Percentiles rank a stretch among this genome's conserved stretches.
Conservation (phyloP, 2,888 invertebrate species). For the Trypoxylon attenuatum region DNA sequence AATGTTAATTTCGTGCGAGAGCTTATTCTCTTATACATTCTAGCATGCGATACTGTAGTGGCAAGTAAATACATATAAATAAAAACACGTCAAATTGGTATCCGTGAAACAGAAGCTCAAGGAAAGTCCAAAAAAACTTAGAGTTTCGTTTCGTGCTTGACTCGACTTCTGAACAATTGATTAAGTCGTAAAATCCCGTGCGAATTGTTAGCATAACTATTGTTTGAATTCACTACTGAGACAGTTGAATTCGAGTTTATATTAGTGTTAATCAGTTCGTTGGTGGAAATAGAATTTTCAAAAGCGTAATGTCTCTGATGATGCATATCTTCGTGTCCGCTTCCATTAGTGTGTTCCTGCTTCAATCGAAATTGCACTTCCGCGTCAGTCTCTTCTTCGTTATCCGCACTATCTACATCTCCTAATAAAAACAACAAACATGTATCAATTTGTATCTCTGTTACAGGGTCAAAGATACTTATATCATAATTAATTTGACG, state of each 20-base stretch:
- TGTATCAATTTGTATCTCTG: not conserved
- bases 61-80: too few relatives aligned
- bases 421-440: constrained; percentile 74
- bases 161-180: constrained; percentile 68
- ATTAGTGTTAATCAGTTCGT: constrained; percentile 50
- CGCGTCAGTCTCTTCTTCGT: constrained; percentile 77
- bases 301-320: constrained; percentile 51
- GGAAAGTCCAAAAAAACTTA: constrained; percentile 39
- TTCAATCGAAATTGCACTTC: constrained; percentile 64
- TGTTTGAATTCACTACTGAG: constrained; percentile 49
- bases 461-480: not conserved
- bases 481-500: not conserved
- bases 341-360: constrained; percentile 41
- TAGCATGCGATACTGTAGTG: too few relatives aligned
- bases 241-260: constrained; percentile 45
- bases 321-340: constrained; percentile 37
- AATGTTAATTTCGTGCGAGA: too few relatives aligned
- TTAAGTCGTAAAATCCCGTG: constrained; percentile 64
- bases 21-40: too few relatives aligned
- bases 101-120: not conserved
- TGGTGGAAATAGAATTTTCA: constrained; percentile 48
- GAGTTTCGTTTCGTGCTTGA: constrained; percentile 72
- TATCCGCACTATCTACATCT: constrained; percentile 88
- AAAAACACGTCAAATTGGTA: not conserved
- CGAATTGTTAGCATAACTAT: constrained; percentile 63